phyloP scores from a whole-genome alignment of 2,888 invertebrate genomes.

The Agonopterix arenella region DNA sequence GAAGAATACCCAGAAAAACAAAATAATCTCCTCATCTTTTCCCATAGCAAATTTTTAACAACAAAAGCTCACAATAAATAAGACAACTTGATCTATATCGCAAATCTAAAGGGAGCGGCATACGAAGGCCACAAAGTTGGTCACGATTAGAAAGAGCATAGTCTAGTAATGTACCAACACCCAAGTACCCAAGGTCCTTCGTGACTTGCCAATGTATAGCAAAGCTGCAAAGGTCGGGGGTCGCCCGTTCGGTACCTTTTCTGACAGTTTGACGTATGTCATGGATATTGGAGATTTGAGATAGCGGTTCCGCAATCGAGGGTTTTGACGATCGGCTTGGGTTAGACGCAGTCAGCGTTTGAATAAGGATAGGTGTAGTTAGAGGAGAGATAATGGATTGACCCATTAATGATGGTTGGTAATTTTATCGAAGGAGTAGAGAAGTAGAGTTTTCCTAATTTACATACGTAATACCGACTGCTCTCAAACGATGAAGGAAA shows the following conservation, averaged over 20 bases:
- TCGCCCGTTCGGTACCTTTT: conserved; percentile 41
- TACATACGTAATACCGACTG: too few relatives aligned
- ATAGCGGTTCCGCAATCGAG: too few relatives aligned
- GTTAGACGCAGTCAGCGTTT: too few relatives aligned
- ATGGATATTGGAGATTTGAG: conserved; percentile 1
- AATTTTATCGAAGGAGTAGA: too few relatives aligned
- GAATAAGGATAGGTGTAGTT: too few relatives aligned
- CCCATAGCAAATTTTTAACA: conserved; percentile 30
- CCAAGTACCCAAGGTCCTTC: conserved; percentile 52
- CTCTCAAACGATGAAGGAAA: too few relatives aligned
- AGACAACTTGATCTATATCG: conserved; percentile 48
- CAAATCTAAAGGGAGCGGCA: conserved; percentile 58
- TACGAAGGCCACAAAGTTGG: conserved; percentile 54
- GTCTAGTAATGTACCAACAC: conserved; percentile 11
- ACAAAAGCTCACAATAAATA: conserved; percentile 33
- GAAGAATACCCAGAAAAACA: neutral
- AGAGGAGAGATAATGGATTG: too few relatives aligned
- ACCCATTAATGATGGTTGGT: too few relatives aligned
- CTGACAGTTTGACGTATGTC: conserved; percentile 48
- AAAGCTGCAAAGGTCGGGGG: conserved; percentile 49
- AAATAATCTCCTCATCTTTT: conserved; percentile 17
- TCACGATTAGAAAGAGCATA: conserved; percentile 62
- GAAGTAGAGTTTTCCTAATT: too few relatives aligned
- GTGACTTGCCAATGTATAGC: conserved; percentile 41
- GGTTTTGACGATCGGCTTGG: too few relatives aligned